Percentiles rank a stretch among this genome's conserved stretches.
Conservation (phyloP, 2,113 vertebrate genomes). For the Taxidea taxus region DNA sequence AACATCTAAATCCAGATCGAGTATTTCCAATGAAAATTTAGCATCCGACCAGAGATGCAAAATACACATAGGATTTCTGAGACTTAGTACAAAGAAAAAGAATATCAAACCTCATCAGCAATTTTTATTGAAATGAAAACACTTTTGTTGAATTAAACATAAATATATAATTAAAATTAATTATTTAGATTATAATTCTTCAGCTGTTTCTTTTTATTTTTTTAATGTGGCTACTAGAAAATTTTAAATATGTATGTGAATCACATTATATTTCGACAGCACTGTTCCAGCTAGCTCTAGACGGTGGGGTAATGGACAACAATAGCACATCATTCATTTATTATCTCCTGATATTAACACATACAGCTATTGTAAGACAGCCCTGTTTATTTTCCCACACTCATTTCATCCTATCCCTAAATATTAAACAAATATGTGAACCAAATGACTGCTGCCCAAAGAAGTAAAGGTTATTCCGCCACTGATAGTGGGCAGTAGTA, state of each 20-base stretch:
- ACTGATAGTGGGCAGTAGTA: not conserved
- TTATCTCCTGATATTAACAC: not conserved
- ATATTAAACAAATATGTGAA: not conserved
- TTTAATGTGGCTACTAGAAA: not conserved
- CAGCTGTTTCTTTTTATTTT: not conserved
- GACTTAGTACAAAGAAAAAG: not conserved
- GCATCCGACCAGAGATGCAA: not conserved
- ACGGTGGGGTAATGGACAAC: not conserved
- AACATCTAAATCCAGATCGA: not conserved
- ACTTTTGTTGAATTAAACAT: not conserved
- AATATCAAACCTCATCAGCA: not conserved
- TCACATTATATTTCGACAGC: not conserved
- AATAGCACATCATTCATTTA: not conserved
- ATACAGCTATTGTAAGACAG: not conserved
- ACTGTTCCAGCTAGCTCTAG: not conserved
- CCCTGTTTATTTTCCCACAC: not conserved
- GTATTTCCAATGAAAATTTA: not conserved
- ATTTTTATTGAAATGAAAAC: not conserved
- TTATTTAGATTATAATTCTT: not conserved
- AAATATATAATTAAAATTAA: not conserved
- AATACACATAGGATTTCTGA: not conserved
- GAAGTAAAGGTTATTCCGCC: not conserved
- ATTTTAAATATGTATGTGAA: not conserved
- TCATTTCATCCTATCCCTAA: not conserved
- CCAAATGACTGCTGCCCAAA: not conserved